phyloP scores from a whole-genome alignment of 2,888 invertebrate species.

The Rugalucina vietnamica region DNA sequence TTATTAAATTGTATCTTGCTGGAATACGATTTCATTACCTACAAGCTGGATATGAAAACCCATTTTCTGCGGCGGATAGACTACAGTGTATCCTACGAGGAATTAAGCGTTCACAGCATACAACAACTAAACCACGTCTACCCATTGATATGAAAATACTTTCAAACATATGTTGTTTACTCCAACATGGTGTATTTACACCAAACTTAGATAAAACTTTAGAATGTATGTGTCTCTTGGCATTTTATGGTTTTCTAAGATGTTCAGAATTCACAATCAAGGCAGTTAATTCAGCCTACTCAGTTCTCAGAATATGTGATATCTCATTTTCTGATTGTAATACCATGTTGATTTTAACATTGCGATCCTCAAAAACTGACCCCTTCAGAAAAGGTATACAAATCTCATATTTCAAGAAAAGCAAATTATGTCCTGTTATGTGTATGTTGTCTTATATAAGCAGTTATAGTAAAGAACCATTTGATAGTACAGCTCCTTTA shows the following conservation, averaged over 20 bases:
- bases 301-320: neutral
- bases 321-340: neutral
- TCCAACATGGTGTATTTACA: neutral
- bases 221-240: neutral
- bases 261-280: constrained; percentile 26
- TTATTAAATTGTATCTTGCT: constrained; percentile 21
- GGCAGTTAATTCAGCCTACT: neutral
- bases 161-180: neutral
- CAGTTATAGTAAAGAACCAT: neutral
- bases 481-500: neutral
- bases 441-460: neutral
- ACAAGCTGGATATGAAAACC: neutral
- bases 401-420: neutral
- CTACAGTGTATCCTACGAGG: constrained; percentile 13
- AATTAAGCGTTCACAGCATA: neutral
- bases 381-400: neutral
- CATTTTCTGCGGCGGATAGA: neutral
- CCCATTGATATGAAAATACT: neutral
- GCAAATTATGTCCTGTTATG: neutral
- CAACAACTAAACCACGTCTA: neutral
- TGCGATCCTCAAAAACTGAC: constrained; percentile 13
- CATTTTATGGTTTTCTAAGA: constrained; percentile 25
- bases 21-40: constrained; percentile 16
- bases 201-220: constrained; percentile 5
- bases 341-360: neutral